A percentile compares a stretch with the other conserved stretches of the same genome.
Evolutionary conservation across 1,140 invertebrate species (phyloP).

Genomic region (Philaenus spumarius): DNA sequence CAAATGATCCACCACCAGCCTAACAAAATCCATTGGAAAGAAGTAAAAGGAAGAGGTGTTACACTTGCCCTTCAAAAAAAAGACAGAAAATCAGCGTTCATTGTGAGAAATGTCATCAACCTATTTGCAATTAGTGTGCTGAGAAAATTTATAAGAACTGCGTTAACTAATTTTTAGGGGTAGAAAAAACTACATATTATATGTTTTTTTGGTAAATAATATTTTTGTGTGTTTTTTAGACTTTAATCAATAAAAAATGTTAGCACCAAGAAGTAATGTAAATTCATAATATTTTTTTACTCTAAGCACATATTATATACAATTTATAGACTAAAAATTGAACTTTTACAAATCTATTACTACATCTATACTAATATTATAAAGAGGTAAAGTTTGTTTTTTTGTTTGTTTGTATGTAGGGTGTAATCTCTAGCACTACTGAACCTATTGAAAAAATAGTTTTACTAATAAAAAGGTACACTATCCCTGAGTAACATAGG

Average conservation of each 20-base stretch:
- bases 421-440: too few species aligned
- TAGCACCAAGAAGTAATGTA: too few species aligned
- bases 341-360: conserved; percentile 3
- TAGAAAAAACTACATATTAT: neutral
- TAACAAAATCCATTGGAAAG: conserved; percentile 1
- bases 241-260: too few species aligned
- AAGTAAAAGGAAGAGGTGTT: too few species aligned
- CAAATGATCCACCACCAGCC: neutral
- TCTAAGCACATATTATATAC: neutral
- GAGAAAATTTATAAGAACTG: conserved; percentile 8
- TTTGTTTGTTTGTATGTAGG: too few species aligned
- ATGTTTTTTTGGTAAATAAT: neutral
- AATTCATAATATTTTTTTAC: neutral
- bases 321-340: neutral
- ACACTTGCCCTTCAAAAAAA: conserved; percentile 9
- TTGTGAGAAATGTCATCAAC: neutral
- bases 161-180: conserved; percentile 3
- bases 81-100: neutral
- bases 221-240: conserved; percentile 1
- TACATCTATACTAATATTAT: too few species aligned
- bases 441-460: too few species aligned
- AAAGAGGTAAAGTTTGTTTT: too few species aligned
- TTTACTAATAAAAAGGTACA: too few species aligned
- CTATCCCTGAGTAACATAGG: too few species aligned
- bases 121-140: conserved; percentile 7